Evolutionary conservation across 2,888 invertebrate species (phyloP).

Genomic region (Dasypogon diadema): DNA sequence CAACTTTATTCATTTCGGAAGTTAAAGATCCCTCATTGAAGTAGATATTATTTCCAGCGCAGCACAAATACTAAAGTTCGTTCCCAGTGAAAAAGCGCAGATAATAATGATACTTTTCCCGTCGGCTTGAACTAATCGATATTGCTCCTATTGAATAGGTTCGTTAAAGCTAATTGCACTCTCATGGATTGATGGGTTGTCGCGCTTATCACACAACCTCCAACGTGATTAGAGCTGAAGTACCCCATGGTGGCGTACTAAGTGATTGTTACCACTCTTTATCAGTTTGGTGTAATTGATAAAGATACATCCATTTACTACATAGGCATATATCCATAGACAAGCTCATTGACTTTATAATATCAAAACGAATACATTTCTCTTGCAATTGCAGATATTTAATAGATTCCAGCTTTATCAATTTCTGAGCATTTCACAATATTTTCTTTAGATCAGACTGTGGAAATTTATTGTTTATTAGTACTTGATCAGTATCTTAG

Average conservation of each 20-base stretch:
- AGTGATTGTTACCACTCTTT: constrained; percentile 34
- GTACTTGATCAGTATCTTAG: constrained; percentile 17
- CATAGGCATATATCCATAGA: not conserved
- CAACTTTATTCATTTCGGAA: constrained; percentile 38
- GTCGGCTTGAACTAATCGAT: constrained; percentile 8
- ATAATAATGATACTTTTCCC: not conserved
- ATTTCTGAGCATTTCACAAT: not conserved
- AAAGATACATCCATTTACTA: constrained; percentile 28
- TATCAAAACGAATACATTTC: constrained; percentile 5
- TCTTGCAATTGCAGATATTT: not conserved
- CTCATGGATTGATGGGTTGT: constrained; percentile 14
- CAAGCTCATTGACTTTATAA: constrained; percentile 13
- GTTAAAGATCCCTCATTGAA: constrained; percentile 20
- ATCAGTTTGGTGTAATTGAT: constrained; percentile 18
- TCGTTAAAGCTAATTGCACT: constrained; percentile 45
- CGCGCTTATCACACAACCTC: constrained; percentile 26
- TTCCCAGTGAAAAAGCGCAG: not conserved
- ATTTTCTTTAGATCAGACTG: constrained; percentile 6
- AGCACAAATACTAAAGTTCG: not conserved
- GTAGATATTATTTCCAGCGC: constrained; percentile 7
- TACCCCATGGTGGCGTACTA: constrained; percentile 25
- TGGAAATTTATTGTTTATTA: constrained; percentile 2
- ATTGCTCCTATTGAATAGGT: constrained; percentile 18
- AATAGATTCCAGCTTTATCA: not conserved
- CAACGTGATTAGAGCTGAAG: constrained; percentile 42